These are phyloP conservation scores for Heliconius himera DNA, from an alignment of 1,140 invertebrate species.

Conservation along the genomic window DNA sequence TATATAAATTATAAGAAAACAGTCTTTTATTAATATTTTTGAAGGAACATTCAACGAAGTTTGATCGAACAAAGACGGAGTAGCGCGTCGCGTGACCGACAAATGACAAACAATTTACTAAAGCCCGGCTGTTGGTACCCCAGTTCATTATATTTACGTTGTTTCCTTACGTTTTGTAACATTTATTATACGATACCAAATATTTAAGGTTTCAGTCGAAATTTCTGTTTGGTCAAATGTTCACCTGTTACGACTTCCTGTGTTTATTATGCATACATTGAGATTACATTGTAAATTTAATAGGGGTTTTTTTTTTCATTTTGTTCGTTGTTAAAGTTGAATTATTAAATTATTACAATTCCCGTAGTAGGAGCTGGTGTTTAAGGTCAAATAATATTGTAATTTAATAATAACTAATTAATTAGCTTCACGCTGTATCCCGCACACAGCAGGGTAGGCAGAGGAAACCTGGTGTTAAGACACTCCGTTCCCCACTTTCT, in stretches of 20 bases:
- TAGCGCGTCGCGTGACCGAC: conserved; percentile 49
- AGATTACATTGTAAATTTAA: background rate
- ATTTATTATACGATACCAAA: background rate
- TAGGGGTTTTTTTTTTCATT: too few species aligned
- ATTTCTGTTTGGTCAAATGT: background rate
- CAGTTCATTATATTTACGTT: background rate
- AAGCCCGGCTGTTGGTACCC: background rate
- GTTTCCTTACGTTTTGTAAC: background rate
- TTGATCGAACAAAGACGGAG: conserved; percentile 47
- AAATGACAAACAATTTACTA: conserved; percentile 33
- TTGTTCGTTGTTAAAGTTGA: too few species aligned
- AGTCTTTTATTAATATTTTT: background rate
- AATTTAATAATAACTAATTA: too few species aligned
- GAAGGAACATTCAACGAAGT: conserved; percentile 34
- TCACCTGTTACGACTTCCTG: background rate
- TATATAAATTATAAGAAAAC: background rate
- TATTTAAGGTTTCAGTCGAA: background rate
- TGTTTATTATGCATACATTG: background rate
- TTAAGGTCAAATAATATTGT: too few species aligned
- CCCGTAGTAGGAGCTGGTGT: too few species aligned
- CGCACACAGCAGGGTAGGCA: too few species aligned
- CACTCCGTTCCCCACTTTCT: too few species aligned
- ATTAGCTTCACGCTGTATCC: too few species aligned
- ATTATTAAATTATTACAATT: too few species aligned
- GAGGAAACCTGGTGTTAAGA: too few species aligned